Percentiles rank a stretch among this genome's conserved stretches.
Conservation (phyloP, 2,888 invertebrate species). For the Willowsia nigromaculata region DNA sequence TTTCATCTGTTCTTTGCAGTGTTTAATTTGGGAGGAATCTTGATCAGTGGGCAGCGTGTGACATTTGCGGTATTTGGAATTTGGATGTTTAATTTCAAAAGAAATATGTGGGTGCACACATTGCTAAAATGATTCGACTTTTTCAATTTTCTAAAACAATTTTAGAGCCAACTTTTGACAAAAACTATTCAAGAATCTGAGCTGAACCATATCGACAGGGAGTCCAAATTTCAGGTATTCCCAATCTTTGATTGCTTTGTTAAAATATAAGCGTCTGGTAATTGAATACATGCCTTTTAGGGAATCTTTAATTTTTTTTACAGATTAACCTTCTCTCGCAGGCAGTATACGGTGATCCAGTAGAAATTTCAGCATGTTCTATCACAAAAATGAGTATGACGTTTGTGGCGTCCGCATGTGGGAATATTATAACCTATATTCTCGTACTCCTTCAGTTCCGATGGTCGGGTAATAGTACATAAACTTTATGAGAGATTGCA, state of each 20-base stretch:
- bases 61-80: constrained; percentile 12
- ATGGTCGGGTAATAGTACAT: background rate
- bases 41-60: constrained; percentile 40
- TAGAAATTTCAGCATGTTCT: constrained; percentile 23
- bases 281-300: background rate
- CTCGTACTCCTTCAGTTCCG: constrained; percentile 39
- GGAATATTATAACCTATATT: constrained; percentile 42
- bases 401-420: constrained; percentile 40
- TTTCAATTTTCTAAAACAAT: too few species aligned
- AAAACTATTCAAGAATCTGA: background rate
- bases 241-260: too few species aligned
- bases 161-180: background rate
- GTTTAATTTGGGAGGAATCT: constrained; percentile 22
- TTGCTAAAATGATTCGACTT: too few species aligned
- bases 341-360: constrained; percentile 27
- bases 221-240: constrained; percentile 30
- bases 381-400: constrained; percentile 51
- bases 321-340: constrained; percentile 12
- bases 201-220: background rate
- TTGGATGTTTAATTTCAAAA: background rate
- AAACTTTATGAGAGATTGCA: too few species aligned
- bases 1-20: constrained; percentile 40
- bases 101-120: too few species aligned
- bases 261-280: background rate
- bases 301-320: background rate